Base-by-base conservation (phyloP, 2,113 vertebrate species). In the Trinectes maculatus region DNA sequence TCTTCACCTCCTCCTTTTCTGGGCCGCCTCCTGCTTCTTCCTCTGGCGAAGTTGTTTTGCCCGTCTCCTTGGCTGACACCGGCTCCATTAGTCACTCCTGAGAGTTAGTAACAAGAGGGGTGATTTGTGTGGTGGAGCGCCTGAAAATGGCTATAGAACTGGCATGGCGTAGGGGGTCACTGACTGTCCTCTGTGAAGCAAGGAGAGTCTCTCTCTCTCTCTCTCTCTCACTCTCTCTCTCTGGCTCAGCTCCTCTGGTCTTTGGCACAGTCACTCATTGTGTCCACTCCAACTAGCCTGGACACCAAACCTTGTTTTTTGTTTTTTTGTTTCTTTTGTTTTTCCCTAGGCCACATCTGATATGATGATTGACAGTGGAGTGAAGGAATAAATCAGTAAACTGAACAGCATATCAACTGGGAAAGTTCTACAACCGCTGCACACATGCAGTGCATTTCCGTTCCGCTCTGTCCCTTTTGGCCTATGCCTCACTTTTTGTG, bases 61-160 rank as follows among this genome's bases (percentile, higher is more conserved):
- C 31, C 28, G 7, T 46, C 42, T 64, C 60, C 46, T 67, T 74
- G 67, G 71, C 70, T 61, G 46, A 65, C 68, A 51, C 28, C 26
- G 21, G 34, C 59, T 71, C n/a, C 67, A 18, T 79, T 58, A 49
- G 61, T 70, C 8, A 6, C 31, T 65, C 53, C 46, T 47, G n/a
- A 64, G 58, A 81, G 61, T 54, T 31, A 47, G 46, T 76, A 53
- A 68, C 63, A 61, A 44, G 24, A 48, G 15, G 59, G 39, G 52
- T 70, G 49, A 73, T 77, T 82, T 84, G 64, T 74, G 68, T 13
- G 21, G 18, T 43, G 65, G n/a, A 40, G 47, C 58, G 42, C 40
- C 55, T 51, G 31, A 29, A 68, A 67, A 47, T 21, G 37, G 46
- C 40, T 44, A 26, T 28, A 19, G 43, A 72, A 48, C 26, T 49